Conservation (phyloP, 2,888 invertebrate species). For the Adelognathus sp. region DNA sequence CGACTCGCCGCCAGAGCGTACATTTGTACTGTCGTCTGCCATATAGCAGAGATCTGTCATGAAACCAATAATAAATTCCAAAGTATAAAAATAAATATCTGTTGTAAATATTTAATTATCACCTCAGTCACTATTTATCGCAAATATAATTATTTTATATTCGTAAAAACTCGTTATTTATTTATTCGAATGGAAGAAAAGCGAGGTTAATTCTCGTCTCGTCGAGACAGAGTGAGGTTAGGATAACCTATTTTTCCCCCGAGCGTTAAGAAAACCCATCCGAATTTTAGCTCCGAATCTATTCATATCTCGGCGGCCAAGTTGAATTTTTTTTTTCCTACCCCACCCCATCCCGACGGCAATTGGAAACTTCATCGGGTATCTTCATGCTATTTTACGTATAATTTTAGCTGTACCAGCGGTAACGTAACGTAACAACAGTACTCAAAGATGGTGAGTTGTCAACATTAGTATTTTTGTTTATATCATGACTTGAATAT, state of each 20-base stretch:
- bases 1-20: not conserved
- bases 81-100: not conserved
- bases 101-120: not conserved
- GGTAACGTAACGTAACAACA: constrained; percentile 10
- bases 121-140: not conserved
- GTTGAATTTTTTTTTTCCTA: constrained; percentile 20
- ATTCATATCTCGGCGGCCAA: constrained; percentile 58
- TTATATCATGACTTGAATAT: not conserved
- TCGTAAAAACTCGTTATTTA: not conserved
- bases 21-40: not conserved
- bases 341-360: constrained; percentile 10
- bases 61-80: not conserved
- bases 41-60: not conserved
- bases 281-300: constrained; percentile 56
- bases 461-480: too few species aligned
- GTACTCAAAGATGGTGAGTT: constrained; percentile 40
- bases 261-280: constrained; percentile 32
- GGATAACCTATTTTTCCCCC: constrained; percentile 47
- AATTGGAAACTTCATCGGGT: constrained; percentile 33
- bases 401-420: constrained; percentile 32
- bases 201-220: not conserved
- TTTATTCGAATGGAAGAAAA: not conserved
- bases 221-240: constrained; percentile 49
- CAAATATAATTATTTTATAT: not conserved
- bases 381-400: constrained; percentile 48